phyloP scores from a whole-genome alignment of 1,140 invertebrate species.

The Tetragonula clypearis region DNA sequence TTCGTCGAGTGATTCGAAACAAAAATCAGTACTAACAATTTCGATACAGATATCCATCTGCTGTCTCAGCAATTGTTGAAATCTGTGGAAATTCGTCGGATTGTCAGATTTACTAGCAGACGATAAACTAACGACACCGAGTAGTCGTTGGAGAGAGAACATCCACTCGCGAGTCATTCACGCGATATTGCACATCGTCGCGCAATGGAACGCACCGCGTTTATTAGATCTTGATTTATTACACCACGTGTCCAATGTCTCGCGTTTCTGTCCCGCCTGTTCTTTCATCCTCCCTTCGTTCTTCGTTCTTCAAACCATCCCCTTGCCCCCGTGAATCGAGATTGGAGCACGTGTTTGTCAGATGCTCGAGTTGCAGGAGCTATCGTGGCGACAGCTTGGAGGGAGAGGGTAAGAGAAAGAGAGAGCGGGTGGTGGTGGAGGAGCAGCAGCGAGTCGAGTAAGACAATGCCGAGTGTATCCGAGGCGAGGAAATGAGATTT shows the following conservation, averaged over 20 bases:
- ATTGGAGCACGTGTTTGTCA: constrained; percentile 14
- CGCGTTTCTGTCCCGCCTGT: neutral
- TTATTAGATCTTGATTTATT: constrained; percentile 45
- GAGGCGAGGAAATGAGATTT: constrained; percentile 69
- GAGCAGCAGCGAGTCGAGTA: constrained; percentile 48
- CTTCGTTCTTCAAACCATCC: neutral
- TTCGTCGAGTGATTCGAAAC: no score
- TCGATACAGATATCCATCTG: no score
- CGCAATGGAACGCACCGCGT: neutral
- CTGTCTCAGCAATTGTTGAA: no score
- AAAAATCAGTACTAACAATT: no score
- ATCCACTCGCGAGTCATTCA: neutral
- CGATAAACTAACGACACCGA: no score
- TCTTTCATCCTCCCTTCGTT: neutral
- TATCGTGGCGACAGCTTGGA: constrained; percentile 27
- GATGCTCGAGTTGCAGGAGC: constrained; percentile 37
- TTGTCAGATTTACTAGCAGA: no score
- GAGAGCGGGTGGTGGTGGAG: neutral
- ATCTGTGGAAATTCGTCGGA: no score
- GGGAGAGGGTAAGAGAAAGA: neutral
- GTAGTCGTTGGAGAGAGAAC: no score
- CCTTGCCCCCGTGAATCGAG: neutral
- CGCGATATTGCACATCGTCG: no score
- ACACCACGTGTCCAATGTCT: neutral
- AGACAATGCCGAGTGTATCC: constrained; percentile 62